Percentiles rank a stretch among this genome's conserved stretches.
phyloP scores from a whole-genome alignment of 1,140 invertebrate genomes.

The Diabrotica undecimpunctata region DNA sequence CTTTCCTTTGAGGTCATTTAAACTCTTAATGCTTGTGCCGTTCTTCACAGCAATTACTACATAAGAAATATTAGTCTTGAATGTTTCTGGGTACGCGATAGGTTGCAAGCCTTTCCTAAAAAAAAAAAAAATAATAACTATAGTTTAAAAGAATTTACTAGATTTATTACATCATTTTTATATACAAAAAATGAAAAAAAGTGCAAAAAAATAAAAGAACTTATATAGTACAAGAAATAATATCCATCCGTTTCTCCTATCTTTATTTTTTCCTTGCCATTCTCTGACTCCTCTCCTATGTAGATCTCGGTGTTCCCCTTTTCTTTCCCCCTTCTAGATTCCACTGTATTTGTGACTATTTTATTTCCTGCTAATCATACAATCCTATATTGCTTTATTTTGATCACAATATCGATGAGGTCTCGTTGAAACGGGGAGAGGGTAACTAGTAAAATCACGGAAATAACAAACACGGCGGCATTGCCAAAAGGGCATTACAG shows the following conservation, averaged over 20 bases:
- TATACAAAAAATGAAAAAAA: neutral
- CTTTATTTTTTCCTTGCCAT: too few relatives aligned
- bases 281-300: too few relatives aligned
- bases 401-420: neutral
- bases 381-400: too few relatives aligned
- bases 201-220: too few relatives aligned
- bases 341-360: neutral
- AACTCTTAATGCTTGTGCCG: conserved; percentile 49
- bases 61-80: conserved; percentile 30
- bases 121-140: conserved; percentile 5
- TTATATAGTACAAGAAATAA: too few relatives aligned
- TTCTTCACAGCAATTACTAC: conserved; percentile 58
- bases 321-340: too few relatives aligned
- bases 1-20: conserved; percentile 55
- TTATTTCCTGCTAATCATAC: neutral
- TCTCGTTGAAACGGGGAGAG: neutral
- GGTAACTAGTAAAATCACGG: too few relatives aligned
- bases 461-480: too few relatives aligned
- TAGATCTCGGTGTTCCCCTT: too few relatives aligned
- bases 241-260: too few relatives aligned
- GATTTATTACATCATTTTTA: neutral
- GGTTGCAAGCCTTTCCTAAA: conserved; percentile 49
- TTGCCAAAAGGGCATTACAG: too few relatives aligned
- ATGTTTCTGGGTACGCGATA: conserved; percentile 55
- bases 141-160: neutral